Conservation (phyloP, 2,797 vertebrate genomes). For the Carduelis carduelis region DNA sequence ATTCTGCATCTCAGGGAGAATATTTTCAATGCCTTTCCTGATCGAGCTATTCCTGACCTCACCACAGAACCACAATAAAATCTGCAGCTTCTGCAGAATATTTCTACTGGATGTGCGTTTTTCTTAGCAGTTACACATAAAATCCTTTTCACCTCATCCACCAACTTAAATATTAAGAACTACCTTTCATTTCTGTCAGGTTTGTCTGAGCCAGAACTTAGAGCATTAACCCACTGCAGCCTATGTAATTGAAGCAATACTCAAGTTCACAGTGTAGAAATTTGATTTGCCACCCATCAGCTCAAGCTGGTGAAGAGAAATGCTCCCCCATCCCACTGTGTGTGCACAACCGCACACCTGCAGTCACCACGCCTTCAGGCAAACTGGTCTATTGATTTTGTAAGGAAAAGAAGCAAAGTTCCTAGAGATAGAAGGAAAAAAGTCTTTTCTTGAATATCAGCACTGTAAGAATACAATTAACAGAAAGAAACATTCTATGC, state of each 20-base stretch:
- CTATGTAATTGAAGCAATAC: neutral
- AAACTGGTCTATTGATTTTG: neutral
- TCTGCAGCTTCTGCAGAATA: neutral
- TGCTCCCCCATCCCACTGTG: neutral
- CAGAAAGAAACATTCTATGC: neutral
- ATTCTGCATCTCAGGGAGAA: neutral
- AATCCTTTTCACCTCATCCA: neutral
- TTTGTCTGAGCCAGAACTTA: neutral
- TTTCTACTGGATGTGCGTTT: neutral
- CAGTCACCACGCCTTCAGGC: neutral
- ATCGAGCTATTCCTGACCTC: neutral
- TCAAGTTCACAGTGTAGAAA: neutral
- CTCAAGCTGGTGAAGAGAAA: neutral
- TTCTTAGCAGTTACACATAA: neutral
- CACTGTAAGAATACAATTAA: neutral
- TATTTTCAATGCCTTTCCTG: neutral
- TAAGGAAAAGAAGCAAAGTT: neutral
- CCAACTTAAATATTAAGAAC: neutral
- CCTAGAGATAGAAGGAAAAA: neutral
- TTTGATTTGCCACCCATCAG: neutral
- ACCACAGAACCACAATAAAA: neutral
- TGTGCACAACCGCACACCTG: neutral
- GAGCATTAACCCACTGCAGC: neutral
- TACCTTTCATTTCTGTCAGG: neutral
- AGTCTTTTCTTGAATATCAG: neutral